Conservation (phyloP, 2,113 vertebrate species). For the Microcebus tavaratra region DNA sequence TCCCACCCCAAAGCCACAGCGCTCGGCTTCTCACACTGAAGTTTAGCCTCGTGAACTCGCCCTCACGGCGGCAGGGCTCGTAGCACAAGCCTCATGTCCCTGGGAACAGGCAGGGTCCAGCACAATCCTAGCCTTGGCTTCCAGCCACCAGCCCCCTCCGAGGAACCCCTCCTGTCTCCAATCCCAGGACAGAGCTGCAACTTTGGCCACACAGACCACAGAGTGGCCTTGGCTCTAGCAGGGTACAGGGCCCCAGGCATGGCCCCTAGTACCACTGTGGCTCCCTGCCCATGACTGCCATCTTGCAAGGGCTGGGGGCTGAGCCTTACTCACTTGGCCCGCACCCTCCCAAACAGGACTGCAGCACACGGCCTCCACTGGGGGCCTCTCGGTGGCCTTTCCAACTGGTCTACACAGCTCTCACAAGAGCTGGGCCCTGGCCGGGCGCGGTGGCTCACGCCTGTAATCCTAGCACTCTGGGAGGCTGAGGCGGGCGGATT, state of each 20-base stretch:
- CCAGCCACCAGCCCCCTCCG: background rate
- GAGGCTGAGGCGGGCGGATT: no score
- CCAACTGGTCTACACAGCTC: background rate
- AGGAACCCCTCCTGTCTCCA: background rate
- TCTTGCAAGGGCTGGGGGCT: background rate
- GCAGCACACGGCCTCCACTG: rapidly evolving
- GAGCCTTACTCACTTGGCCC: background rate
- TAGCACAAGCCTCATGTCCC: rapidly evolving
- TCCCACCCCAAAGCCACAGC: background rate
- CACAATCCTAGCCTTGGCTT: background rate
- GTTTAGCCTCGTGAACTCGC: rapidly evolving
- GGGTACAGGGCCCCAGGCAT: background rate
- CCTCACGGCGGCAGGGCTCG: background rate
- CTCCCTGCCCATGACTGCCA: background rate
- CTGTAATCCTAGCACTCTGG: no score
- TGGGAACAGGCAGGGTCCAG: background rate
- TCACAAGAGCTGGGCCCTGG: no score
- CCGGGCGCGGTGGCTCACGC: no score
- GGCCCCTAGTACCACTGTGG: background rate
- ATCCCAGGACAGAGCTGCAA: background rate
- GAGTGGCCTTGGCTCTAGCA: rapidly evolving
- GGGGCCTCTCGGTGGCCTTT: background rate
- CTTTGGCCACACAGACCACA: background rate
- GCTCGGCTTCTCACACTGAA: background rate
- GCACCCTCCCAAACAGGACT: background rate